phyloP scores from a whole-genome alignment of 2,797 vertebrate genomes.

The Microctenopoma lineatum region DNA sequence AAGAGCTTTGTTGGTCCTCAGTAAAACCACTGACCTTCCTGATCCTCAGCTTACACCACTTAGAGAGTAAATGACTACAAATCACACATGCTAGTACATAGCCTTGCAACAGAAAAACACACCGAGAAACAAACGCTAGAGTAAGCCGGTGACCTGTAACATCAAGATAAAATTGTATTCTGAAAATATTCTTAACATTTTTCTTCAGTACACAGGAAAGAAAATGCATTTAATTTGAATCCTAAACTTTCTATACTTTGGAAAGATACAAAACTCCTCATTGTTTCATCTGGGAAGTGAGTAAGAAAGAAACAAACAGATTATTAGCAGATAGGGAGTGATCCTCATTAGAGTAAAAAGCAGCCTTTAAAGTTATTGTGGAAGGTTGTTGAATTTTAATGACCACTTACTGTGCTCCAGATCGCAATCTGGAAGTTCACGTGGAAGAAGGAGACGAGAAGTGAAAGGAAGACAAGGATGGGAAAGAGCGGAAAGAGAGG shows the following conservation, averaged over 20 bases:
- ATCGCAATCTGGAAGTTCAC: slow-evolving; percentile 44
- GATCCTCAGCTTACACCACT: slow-evolving; percentile 14
- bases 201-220: background rate
- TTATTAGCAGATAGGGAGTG: slow-evolving; percentile 16
- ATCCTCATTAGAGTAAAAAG: slow-evolving; percentile 58
- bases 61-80: slow-evolving; percentile 8
- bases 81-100: background rate
- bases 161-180: background rate
- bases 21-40: slow-evolving; percentile 32
- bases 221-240: slow-evolving; percentile 10
- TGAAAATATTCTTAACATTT: background rate
- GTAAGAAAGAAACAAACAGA: slow-evolving; percentile 34
- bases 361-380: slow-evolving; percentile 59
- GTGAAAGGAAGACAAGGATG: background rate
- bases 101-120: background rate
- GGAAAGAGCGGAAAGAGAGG: background rate
- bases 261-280: background rate
- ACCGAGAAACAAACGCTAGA: background rate
- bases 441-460: background rate
- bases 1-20: slow-evolving; percentile 29
- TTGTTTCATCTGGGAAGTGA: slow-evolving; percentile 23
- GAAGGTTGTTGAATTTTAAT: slow-evolving; percentile 66
- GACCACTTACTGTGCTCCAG: slow-evolving; percentile 55
- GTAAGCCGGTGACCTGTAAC: background rate
- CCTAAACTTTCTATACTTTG: background rate